Evolutionary conservation across 2,113 vertebrate species (phyloP).

Genomic region (Pedetes capensis): DNA sequence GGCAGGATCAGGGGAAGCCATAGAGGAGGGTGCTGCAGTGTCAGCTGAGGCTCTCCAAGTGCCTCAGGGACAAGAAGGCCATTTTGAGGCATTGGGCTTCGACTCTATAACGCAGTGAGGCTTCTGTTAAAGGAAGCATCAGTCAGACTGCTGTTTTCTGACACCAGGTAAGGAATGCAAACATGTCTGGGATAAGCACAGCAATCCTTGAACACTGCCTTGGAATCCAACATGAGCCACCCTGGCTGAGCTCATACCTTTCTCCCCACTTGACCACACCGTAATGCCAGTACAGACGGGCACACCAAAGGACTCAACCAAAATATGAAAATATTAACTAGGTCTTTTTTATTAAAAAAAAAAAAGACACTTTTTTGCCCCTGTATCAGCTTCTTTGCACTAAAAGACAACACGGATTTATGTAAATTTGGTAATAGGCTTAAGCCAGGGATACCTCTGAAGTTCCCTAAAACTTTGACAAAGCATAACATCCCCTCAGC

Average conservation of each 20-base stretch:
- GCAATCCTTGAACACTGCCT: background rate
- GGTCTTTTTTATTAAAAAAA: no score
- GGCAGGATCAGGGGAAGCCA: background rate
- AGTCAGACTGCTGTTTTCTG: background rate
- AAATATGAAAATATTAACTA: no score
- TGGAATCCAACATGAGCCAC: background rate
- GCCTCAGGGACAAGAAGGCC: background rate
- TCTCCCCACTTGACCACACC: no score
- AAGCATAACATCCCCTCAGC: background rate
- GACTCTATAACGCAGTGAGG: background rate
- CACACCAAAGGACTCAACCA: no score
- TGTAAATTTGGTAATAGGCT: no score
- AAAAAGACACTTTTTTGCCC: no score
- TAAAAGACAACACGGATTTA: no score
- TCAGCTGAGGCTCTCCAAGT: background rate
- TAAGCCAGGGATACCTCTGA: background rate
- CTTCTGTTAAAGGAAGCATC: background rate
- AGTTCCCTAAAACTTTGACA: background rate
- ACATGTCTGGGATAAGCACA: background rate
- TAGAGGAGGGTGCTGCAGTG: rapidly evolving
- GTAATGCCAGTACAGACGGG: no score
- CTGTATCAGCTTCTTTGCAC: no score
- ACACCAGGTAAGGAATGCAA: background rate
- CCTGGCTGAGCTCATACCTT: background rate
- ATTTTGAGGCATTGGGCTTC: background rate